phyloP scores from a whole-genome alignment of 2,113 vertebrate genomes.

The Argyrosomus japonicus region DNA sequence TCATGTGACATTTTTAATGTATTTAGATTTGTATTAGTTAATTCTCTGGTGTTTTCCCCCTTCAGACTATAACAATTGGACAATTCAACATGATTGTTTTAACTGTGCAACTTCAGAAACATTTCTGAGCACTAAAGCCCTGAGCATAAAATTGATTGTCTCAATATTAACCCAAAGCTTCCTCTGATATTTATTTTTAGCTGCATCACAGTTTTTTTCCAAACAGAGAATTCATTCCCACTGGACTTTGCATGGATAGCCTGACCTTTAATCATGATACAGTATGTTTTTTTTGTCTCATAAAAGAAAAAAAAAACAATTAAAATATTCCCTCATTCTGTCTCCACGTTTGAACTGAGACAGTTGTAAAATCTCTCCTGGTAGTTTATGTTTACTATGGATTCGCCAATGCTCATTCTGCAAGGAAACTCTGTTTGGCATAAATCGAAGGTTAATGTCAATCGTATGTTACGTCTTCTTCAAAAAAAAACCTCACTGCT shows the following conservation, averaged over 20 bases:
- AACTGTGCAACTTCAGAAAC: neutral
- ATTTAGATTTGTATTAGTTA: neutral
- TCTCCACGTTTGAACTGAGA: conserved; percentile 8
- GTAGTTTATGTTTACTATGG: conserved; percentile 28
- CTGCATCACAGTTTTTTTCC: conserved; percentile 9
- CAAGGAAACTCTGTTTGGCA: conserved; percentile 30
- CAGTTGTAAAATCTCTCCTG: conserved; percentile 5
- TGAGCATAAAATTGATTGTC: conserved; percentile 1
- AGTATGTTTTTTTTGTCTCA: neutral
- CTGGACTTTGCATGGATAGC: conserved; percentile 13
- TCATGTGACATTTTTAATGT: neutral
- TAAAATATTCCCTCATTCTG: neutral
- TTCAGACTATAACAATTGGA: conserved; percentile 7
- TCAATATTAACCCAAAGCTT: conserved; percentile 24
- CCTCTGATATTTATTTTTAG: conserved; percentile 1
- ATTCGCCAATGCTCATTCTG: conserved; percentile 21
- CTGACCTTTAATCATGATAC: conserved; percentile 11
- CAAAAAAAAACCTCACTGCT: conserved; percentile 30
- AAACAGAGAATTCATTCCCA: conserved; percentile 11
- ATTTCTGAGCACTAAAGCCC: neutral
- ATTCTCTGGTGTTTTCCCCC: neutral
- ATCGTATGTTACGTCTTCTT: conserved; percentile 43
- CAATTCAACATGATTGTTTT: neutral
- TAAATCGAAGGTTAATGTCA: conserved; percentile 50
- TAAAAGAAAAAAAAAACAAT: neutral